phyloP scores from a whole-genome alignment of 2,113 vertebrate genomes.

The Phrynocephalus versicolor region DNA sequence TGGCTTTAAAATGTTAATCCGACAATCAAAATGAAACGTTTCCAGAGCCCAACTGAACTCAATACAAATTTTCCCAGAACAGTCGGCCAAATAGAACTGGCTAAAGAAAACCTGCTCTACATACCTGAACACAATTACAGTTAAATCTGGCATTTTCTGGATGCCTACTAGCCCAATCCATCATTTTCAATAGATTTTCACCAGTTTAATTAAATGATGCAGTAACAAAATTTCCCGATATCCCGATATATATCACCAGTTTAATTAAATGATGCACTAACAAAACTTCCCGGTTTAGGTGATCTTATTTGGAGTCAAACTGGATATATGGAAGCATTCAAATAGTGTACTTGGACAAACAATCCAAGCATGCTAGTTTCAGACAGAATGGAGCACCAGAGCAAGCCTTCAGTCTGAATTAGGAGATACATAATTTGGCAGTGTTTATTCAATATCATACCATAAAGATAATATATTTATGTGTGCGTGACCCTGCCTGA shows the following conservation, averaged over 20 bases:
- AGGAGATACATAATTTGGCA: neutral
- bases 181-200: slow-evolving; percentile 17
- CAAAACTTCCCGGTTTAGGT: neutral
- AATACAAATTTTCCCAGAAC: slow-evolving; percentile 41
- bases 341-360: no score
- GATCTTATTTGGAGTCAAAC: slow-evolving; percentile 13
- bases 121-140: fast-evolving
- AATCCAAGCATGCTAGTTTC: neutral
- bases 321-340: neutral
- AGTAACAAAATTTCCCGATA: slow-evolving; percentile 49
- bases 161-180: neutral
- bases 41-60: neutral
- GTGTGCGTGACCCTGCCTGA: no score
- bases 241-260: slow-evolving; percentile 36
- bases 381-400: neutral
- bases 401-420: neutral
- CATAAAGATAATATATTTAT: neutral
- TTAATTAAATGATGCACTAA: slow-evolving; percentile 56
- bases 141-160: neutral
- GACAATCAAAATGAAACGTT: slow-evolving; percentile 57
- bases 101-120: neutral
- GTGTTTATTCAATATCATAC: neutral
- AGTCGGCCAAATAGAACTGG: fast-evolving
- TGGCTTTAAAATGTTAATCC: slow-evolving; percentile 70
- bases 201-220: slow-evolving; percentile 54